phyloP scores from a whole-genome alignment of 2,888 invertebrate species.

The Oscheius onirici region DNA sequence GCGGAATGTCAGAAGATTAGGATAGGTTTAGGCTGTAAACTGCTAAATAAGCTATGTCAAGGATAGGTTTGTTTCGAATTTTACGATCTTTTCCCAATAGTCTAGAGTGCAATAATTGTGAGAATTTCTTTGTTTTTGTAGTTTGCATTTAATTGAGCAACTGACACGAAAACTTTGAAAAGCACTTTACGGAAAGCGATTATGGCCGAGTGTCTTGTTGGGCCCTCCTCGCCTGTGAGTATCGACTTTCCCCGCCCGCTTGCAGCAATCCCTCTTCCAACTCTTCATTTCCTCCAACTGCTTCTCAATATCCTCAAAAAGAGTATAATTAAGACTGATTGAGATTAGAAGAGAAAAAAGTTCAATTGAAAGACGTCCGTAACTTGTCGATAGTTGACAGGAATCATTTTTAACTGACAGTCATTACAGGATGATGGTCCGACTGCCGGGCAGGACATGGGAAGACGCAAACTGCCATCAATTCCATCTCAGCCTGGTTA shows the following conservation, averaged over 20 bases:
- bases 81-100: no score
- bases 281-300: slow-evolving; percentile 24
- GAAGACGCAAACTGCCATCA: slow-evolving; percentile 68
- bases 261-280: slow-evolving; percentile 26
- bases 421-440: slow-evolving; percentile 57
- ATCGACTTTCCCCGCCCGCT: slow-evolving; percentile 24
- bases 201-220: slow-evolving; percentile 20
- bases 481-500: slow-evolving; percentile 48
- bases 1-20: no score
- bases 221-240: slow-evolving; percentile 18
- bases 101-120: no score
- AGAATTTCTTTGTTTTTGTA: no score
- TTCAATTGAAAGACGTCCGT: not conserved
- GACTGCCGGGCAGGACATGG: slow-evolving; percentile 59
- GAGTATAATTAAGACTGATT: no score
- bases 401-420: not conserved
- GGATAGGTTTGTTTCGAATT: no score
- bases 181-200: slow-evolving; percentile 27
- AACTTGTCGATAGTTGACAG: not conserved
- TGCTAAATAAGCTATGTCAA: no score
- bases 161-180: not conserved
- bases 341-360: not conserved
- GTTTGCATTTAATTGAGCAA: no score
- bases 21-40: no score
- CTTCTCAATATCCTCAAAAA: slow-evolving; percentile 7